phyloP scores from a whole-genome alignment of 2,797 vertebrate species.

The Antennarius maculatus region DNA sequence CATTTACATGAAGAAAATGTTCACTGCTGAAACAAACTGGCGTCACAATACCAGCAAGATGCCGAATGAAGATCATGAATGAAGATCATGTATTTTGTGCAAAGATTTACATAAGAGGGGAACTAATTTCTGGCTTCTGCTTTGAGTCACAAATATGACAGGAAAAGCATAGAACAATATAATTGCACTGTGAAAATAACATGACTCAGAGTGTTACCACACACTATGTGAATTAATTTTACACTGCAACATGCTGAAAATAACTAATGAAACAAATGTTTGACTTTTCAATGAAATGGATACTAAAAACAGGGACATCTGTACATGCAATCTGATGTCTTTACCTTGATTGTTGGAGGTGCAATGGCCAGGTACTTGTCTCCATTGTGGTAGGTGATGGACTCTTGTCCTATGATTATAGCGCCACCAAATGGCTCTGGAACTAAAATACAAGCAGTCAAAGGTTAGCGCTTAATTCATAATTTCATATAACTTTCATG shows the following conservation, averaged over 20 bases:
- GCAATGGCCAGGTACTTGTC: slow-evolving; percentile 98
- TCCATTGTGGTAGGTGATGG: slow-evolving; percentile 98
- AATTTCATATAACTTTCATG: no score
- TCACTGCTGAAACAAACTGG: background rate
- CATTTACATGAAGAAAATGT: background rate
- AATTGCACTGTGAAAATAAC: background rate
- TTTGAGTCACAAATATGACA: background rate
- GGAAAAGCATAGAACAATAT: background rate
- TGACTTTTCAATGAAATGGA: background rate
- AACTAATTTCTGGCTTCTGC: background rate
- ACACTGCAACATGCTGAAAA: background rate
- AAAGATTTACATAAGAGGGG: background rate
- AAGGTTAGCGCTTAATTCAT: background rate
- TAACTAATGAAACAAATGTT: background rate
- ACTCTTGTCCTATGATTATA: slow-evolving; percentile 99
- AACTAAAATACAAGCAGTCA: slow-evolving; percentile 80
- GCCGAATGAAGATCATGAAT: no score
- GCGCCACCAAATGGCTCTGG: slow-evolving; percentile 98
- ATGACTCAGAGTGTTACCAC: background rate
- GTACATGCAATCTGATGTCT: background rate
- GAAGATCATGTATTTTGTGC: background rate
- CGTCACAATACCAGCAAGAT: background rate
- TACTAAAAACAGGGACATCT: background rate
- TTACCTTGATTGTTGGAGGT: slow-evolving; percentile 98
- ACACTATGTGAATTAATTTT: background rate